Evolutionary conservation across 2,797 vertebrate species (phyloP).

Genomic region (Hafferia zeledoni): DNA sequence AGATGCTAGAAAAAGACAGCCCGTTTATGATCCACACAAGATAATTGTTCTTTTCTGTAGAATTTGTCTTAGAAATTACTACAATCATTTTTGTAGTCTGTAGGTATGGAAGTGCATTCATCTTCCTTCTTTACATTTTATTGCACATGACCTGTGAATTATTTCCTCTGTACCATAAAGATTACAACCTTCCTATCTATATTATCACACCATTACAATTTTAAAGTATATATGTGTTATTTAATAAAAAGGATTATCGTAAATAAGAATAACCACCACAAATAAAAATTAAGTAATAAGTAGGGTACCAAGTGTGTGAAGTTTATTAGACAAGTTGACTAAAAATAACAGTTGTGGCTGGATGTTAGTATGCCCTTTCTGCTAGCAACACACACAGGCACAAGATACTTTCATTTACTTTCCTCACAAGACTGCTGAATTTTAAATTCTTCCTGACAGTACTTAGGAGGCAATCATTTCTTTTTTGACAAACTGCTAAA

Average conservation of each 20-base stretch:
- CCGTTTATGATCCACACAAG: background rate
- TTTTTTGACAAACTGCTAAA: constrained; percentile 55
- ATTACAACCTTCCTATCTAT: background rate
- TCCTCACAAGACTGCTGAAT: constrained; percentile 15
- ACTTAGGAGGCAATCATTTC: background rate
- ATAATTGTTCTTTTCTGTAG: background rate
- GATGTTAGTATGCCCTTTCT: background rate
- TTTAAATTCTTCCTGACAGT: constrained; percentile 30
- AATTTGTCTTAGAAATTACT: background rate
- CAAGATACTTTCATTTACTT: background rate
- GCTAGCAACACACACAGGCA: background rate
- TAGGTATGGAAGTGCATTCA: background rate
- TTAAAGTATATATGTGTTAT: background rate
- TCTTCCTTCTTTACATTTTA: background rate
- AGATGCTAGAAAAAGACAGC: background rate
- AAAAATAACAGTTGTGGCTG: background rate
- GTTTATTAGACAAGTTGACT: constrained; percentile 1
- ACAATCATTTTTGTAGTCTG: background rate
- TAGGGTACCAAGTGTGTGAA: background rate
- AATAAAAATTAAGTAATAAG: constrained; percentile 44
- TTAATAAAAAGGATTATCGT: background rate
- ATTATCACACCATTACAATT: background rate
- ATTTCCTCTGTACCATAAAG: background rate
- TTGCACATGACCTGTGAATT: background rate
- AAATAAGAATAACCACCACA: background rate